Conservation (phyloP, 2,113 vertebrate species). For the Toxostoma redivivum region DNA sequence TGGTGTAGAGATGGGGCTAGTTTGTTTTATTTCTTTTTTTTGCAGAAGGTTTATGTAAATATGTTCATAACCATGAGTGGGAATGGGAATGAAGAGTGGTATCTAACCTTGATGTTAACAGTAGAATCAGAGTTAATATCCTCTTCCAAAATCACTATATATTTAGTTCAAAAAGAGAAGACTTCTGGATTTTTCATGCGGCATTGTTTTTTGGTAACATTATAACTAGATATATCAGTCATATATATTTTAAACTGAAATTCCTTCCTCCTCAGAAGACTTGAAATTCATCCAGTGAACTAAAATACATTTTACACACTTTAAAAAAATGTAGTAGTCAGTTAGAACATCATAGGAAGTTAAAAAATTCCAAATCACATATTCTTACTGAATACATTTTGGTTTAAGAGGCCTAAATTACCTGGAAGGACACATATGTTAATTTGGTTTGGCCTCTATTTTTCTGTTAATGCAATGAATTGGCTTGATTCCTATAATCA, state of each 20-base stretch:
- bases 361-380: neutral
- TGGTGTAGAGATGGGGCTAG: neutral
- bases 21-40: neutral
- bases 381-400: neutral
- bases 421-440: rapidly evolving
- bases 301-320: neutral
- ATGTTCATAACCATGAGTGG: neutral
- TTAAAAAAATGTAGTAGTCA: neutral
- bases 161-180: neutral
- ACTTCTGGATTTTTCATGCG: neutral
- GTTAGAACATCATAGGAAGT: neutral
- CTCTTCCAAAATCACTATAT: neutral
- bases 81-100: neutral
- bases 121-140: neutral
- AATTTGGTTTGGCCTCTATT: neutral
- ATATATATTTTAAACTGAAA: neutral
- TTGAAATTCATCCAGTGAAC: neutral
- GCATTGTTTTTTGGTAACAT: neutral
- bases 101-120: neutral
- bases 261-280: neutral
- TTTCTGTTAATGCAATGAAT: neutral
- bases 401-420: neutral
- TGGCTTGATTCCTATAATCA: neutral
- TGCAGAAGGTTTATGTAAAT: neutral
- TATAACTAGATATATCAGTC: neutral